Conservation (phyloP, 2,888 invertebrate species). For the Marasmarcha lunaedactyla region DNA sequence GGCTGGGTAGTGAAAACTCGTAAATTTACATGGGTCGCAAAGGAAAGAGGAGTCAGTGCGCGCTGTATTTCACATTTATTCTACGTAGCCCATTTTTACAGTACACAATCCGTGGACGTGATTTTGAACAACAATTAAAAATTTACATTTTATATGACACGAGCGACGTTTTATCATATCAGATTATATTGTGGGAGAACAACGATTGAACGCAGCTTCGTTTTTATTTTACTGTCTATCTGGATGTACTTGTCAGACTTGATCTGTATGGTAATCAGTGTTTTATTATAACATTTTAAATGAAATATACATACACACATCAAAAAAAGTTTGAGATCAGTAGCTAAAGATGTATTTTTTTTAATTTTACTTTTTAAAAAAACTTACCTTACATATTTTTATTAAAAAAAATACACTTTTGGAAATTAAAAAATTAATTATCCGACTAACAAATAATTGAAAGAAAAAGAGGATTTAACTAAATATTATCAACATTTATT, state of each 20-base stretch:
- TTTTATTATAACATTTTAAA: background rate
- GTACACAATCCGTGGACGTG: conserved; percentile 44
- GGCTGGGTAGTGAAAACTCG: conserved; percentile 54
- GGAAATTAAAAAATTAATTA: background rate
- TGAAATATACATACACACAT: too few species aligned
- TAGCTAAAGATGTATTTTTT: too few species aligned
- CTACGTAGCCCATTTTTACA: conserved; percentile 43
- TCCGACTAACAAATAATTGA: too few species aligned
- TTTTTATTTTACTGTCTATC: background rate
- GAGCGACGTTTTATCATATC: conserved; percentile 29
- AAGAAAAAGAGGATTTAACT: too few species aligned
- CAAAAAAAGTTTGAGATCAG: too few species aligned
- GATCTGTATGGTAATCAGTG: conserved; percentile 1
- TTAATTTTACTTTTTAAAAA: background rate
- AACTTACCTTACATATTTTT: background rate
- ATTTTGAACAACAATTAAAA: conserved; percentile 54
- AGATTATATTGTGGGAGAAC: conserved; percentile 10
- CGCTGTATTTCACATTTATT: conserved; percentile 48
- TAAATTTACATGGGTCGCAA: conserved; percentile 51
- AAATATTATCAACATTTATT: too few species aligned
- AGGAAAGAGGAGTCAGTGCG: conserved; percentile 37
- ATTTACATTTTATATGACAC: conserved; percentile 48
- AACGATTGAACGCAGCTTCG: conserved; percentile 2
- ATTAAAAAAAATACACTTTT: background rate
- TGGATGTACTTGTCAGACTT: conserved; percentile 4